Conservation (phyloP, 1,140 invertebrate species). For the Heterodera carotae region DNA sequence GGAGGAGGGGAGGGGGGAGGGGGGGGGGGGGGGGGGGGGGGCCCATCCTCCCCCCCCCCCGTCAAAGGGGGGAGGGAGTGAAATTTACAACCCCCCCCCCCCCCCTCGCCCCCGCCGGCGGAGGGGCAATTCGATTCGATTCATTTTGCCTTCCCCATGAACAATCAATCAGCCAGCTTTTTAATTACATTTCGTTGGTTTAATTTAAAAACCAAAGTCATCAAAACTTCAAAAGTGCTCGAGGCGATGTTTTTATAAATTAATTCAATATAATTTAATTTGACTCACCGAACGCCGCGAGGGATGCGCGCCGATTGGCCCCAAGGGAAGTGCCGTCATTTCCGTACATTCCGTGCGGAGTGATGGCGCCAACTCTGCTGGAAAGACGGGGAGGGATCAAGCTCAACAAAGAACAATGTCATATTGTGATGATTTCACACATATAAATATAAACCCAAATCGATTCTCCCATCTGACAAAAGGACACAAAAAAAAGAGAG, state of each 20-base stretch:
- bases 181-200: not conserved
- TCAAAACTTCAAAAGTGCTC: not conserved
- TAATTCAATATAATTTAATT: not conserved
- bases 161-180: not conserved
- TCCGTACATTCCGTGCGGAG: constrained; percentile 30
- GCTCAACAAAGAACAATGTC: too few relatives aligned
- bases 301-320: constrained; percentile 14
- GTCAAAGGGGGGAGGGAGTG: not conserved
- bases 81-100: too few relatives aligned
- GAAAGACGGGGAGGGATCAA: not conserved
- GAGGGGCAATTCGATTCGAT: not conserved
- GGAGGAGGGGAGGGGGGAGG: too few relatives aligned
- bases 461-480: not conserved
- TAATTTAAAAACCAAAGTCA: not conserved
- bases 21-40: too few relatives aligned
- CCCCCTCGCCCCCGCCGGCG: too few relatives aligned
- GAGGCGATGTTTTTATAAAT: not conserved
- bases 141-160: not conserved
- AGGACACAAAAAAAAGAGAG: not conserved
- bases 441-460: constrained; percentile 11
- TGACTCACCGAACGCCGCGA: constrained; percentile 12
- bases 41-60: too few relatives aligned
- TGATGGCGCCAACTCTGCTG: constrained; percentile 6
- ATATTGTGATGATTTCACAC: not conserved
- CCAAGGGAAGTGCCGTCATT: not conserved